These are phyloP conservation scores for Sclerurus mexicanus DNA, from an alignment of 2,113 vertebrate genomes.

Conservation along the genomic window DNA sequence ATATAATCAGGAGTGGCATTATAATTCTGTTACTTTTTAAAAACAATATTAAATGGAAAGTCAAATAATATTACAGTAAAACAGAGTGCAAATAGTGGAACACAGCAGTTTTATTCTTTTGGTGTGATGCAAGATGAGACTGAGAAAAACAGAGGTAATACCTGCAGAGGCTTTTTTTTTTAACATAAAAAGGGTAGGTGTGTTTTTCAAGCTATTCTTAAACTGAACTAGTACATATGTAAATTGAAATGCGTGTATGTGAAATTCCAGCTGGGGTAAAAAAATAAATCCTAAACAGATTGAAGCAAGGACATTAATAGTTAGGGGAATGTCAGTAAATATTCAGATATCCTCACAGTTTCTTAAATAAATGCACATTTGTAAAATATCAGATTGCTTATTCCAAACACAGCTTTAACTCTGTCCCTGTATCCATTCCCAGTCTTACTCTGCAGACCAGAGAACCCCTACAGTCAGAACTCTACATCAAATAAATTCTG, in stretches of 20 bases:
- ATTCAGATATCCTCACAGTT: conserved; percentile 26
- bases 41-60: neutral
- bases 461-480: conserved; percentile 24
- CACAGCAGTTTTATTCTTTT: neutral
- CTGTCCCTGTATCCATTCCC: neutral
- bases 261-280: neutral
- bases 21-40: neutral
- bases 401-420: conserved; percentile 5
- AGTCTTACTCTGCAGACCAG: neutral
- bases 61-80: neutral
- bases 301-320: neutral
- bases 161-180: neutral
- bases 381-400: conserved; percentile 1
- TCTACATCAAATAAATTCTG: conserved; percentile 32
- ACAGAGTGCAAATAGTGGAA: neutral
- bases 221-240: neutral
- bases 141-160: neutral
- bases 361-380: conserved; percentile 45
- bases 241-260: neutral
- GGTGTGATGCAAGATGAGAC: neutral
- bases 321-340: conserved; percentile 23
- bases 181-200: neutral
- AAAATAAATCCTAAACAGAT: neutral
- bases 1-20: neutral
- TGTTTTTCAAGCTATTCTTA: neutral